Base-by-base conservation (phyloP, 2,797 vertebrate genomes). In the Sebastes itinus region DNA sequence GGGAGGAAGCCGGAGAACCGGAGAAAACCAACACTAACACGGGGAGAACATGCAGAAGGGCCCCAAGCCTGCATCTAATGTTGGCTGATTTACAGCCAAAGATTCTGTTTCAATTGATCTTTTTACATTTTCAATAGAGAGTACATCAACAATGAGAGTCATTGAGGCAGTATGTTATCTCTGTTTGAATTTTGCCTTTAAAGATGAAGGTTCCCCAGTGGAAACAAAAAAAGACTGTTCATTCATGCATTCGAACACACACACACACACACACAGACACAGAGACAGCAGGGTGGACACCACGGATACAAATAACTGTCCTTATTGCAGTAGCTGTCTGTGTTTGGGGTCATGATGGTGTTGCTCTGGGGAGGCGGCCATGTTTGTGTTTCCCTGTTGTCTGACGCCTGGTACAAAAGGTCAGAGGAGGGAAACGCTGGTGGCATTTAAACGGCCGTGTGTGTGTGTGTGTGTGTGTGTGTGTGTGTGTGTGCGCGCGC, bases 331-430 rank as follows among this genome's bases (percentile, higher is more conserved):
- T 23, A 11, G 80, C 68, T 77, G 84, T 82, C 25, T 77, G 77
- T 72, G 66, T 86, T 76, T 67, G 1, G 73, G 87, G 82, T 89
- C 87, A 83, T 18, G 38, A 30, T 54, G 76, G 55, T 58, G 88
- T 77, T 62, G 81, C 90, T 90, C 81, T 79, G 63, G 87, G 88
- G 87, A 82, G 84, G 87, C 66, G 67, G 75, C 88, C 85, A 87
- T 91, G 80, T 92, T 88, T 93, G 85, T 89, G 84, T 90, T 86
- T 83, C 83, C 79, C 85, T 86, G 83, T 83, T 49, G 81, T 88
- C 85, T 87, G 88, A 84, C 32, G 85, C 83, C 84, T 81, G 75
- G 88, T 80, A 91, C 90, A 88, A 84, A 92, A 91, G 90, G 92
- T 94, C 89, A 93, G 75, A 77, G 77, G 74, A 90, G 81, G 85